Percentiles rank a stretch among this genome's conserved stretches.
phyloP scores from a whole-genome alignment of 1,140 invertebrate species.

The Trichoplusia ni region DNA sequence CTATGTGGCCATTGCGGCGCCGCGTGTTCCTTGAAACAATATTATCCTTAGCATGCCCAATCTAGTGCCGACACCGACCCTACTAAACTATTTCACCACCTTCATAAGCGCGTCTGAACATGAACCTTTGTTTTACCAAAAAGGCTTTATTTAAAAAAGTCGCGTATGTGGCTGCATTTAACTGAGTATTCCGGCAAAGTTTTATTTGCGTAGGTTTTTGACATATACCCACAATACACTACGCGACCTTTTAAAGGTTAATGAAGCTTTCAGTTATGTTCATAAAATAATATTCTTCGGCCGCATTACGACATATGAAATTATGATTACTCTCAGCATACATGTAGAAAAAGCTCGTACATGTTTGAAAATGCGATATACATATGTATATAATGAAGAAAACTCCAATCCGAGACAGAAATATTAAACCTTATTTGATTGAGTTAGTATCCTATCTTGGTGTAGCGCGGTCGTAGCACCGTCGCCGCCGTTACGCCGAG shows the following conservation, averaged over 20 bases:
- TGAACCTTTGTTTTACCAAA: constrained; percentile 3
- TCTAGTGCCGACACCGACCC: constrained; percentile 14
- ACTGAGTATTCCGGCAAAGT: constrained; percentile 2
- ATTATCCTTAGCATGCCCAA: constrained; percentile 26
- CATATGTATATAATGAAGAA: no score
- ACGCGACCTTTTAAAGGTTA: background rate
- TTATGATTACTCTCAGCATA: no score
- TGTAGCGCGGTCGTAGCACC: background rate
- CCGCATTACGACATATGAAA: no score
- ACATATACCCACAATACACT: background rate
- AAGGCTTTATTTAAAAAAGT: constrained; percentile 12
- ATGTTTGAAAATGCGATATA: no score
- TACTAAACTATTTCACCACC: constrained; percentile 26
- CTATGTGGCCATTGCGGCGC: constrained; percentile 21
- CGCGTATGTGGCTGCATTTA: constrained; percentile 1
- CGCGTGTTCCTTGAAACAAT: constrained; percentile 34
- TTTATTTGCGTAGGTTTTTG: constrained; percentile 8
- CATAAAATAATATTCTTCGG: no score
- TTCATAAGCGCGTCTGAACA: constrained; percentile 8
- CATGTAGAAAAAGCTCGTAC: no score
- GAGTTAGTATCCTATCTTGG: background rate
- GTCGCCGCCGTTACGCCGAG: background rate
- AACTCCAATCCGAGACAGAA: no score
- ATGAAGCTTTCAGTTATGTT: background rate
- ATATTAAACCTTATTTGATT: no score